These are phyloP conservation scores for Helogale parvula DNA, from an alignment of 2,113 vertebrate genomes.

Conservation along the genomic window DNA sequence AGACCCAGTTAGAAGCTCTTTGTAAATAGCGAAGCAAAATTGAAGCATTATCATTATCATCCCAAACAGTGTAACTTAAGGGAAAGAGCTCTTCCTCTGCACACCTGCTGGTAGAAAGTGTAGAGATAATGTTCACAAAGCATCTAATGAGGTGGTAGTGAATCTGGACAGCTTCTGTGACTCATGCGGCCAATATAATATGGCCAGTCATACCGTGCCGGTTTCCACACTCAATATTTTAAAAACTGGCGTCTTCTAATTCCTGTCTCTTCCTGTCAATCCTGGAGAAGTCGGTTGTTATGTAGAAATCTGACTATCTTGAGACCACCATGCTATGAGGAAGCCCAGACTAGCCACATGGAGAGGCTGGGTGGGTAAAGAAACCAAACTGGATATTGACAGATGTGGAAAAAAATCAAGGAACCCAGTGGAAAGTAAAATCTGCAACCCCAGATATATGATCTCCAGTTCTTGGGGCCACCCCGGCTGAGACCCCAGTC, in stretches of 20 bases:
- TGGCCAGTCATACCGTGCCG: background rate
- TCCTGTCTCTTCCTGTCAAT: background rate
- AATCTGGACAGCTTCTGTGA: background rate
- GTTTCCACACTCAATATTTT: background rate
- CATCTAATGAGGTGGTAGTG: background rate
- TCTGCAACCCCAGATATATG: background rate
- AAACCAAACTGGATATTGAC: background rate
- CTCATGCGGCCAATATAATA: background rate
- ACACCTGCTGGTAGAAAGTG: background rate
- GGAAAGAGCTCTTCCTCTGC: background rate
- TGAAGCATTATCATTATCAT: background rate
- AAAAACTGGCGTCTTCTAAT: background rate
- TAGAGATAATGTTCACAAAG: background rate
- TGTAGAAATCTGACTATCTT: background rate
- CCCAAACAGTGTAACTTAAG: background rate
- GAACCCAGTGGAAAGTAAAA: background rate
- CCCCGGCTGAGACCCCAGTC: background rate
- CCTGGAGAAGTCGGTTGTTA: background rate
- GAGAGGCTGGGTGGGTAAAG: background rate
- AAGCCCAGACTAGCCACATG: background rate
- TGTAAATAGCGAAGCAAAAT: constrained; percentile 43
- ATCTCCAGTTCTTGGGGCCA: background rate
- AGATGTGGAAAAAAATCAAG: background rate
- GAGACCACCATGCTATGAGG: background rate
- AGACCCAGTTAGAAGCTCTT: background rate